Evolutionary conservation across 2,797 vertebrate genomes (phyloP), one percentile per base, ranked within the genome.

Genomic region (Glossophaga mutica): DNA sequence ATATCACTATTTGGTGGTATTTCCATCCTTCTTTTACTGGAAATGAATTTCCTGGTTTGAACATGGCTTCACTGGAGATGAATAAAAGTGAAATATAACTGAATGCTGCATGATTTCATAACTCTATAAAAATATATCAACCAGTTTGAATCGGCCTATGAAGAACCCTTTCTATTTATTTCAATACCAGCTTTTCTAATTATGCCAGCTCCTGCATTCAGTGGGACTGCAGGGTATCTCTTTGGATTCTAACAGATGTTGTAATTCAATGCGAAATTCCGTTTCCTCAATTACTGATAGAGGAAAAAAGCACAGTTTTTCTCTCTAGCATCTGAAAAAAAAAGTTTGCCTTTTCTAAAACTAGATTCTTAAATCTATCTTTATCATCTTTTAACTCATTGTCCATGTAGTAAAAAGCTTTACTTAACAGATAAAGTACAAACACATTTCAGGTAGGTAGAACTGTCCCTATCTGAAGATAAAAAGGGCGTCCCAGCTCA

Each of bases 31-130:
- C 19, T 81, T 91, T 90, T 93, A 21, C 59, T 85, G 22, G 37
- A 82, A 81, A 77, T 74, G 18, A 57, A 50, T 87, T 37, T 78
- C 44, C 10, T 89, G 11, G 34, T 73, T 57, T 78, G 65, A 24
- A 62, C 34, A 37, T 44, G n/a, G 39, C 50, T 90, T 92, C 76
- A 70, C 73, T n/a, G 32, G 94, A 96, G 84, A 88, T 70, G 55
- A 97, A 82, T 81, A 84, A 94, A 96, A 85, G 73, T 57, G 50
- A 93, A 67, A 71, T 32, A 29, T 42, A 83, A 91, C 50, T 73
- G 79, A 95, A 95, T 81, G 83, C 89, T 95, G 57, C 62, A 26
- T 87, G 89, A 93, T 96, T 96, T 97, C 65, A 91, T 77, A 77
- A 73, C 57, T 90, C 84, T 62, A 65, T 97, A 87, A 97, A 97